Base-by-base conservation (phyloP, 1,140 invertebrate genomes). In the Hycleus cichorii region DNA sequence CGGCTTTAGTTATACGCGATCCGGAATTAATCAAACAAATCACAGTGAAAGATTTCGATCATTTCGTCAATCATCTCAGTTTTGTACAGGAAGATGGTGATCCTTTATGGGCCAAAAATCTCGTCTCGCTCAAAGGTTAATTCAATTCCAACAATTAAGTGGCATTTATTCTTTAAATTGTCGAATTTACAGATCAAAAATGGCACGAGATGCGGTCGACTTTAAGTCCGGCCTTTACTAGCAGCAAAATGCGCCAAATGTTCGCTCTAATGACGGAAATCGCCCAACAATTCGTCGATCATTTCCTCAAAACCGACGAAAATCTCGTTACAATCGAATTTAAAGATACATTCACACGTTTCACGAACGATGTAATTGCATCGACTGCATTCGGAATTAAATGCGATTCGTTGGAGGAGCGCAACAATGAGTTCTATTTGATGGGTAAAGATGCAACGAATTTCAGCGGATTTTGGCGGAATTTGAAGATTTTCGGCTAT, bases 161-260 rank as follows among this genome's bases (percentile, higher is more conserved):
- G 12, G 12, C 12, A 12, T 12, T 12, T 12, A 12, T 12, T 12
- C 12, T 12, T 12, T 0, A 12, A 0, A 12, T 12, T 12, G 12
- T 12, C 12, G 12, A 12, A 12, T 39, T 39, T 5, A 39, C 9
- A 39, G 73, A 69, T 10, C 59, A 76, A 50, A 64, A 70, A 45
- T 78, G 76, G 75, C 67, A 68, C 40, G 67, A 72, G 47, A 62
- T 76, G 52, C 64, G 76, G 45, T 57, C 61, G 24, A 69, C 69
- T 1, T 39, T 78, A 7, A 72, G 64, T 32, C 75, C 75, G 12
- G 64, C 73, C 6, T 78, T 76, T 54, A 77, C 75, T 5, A 61
- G 72, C 4, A 67, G 62, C n/a, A 76, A 75, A 64, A 74, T 76
- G 69, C 69, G 65, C 51, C 49, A 60, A n/a, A 68, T 75, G 64